Percentiles rank a stretch among this genome's conserved stretches.
phyloP scores from a whole-genome alignment of 2,797 vertebrate genomes.

The Percopsis omiscomaycus region DNA sequence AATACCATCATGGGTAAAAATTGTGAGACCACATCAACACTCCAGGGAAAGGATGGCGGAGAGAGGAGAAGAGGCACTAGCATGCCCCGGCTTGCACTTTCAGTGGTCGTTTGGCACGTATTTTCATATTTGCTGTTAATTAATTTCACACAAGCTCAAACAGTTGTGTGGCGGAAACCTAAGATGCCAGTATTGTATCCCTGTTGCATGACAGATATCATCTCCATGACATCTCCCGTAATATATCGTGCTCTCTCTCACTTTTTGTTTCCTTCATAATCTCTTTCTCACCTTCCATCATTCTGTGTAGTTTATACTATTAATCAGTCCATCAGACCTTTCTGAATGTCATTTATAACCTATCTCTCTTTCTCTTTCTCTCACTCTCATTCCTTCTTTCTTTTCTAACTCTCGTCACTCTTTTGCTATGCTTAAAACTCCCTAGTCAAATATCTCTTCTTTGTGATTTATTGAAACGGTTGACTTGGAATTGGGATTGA shows the following conservation, averaged over 20 bases:
- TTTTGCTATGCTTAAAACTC: not conserved
- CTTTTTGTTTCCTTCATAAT: slow-evolving; percentile 3
- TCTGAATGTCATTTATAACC: no score
- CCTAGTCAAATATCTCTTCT: not conserved
- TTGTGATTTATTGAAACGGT: no score
- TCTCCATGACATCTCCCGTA: slow-evolving; percentile 11
- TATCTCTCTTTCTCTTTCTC: not conserved
- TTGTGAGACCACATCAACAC: no score
- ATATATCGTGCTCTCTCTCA: not conserved
- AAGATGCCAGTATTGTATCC: slow-evolving; percentile 27
- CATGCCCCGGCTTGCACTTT: slow-evolving; percentile 23
- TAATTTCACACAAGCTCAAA: slow-evolving; percentile 5
- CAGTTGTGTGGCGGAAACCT: slow-evolving; percentile 10
- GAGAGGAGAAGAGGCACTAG: not conserved
- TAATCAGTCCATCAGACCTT: no score
- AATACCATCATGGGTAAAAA: no score
- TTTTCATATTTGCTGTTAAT: slow-evolving; percentile 4
- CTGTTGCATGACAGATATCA: slow-evolving; percentile 8
- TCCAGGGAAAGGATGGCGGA: no score
- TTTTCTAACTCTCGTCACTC: not conserved
- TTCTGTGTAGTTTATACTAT: not conserved
- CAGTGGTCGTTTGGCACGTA: slow-evolving; percentile 26
- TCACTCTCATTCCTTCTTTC: not conserved
- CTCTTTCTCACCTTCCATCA: not conserved
- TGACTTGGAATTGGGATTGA: no score